Percentiles rank a stretch among this genome's conserved stretches.
These are phyloP conservation scores for Sminthurides aquaticus DNA, from an alignment of 2,888 invertebrate genomes.

Conservation along the genomic window DNA sequence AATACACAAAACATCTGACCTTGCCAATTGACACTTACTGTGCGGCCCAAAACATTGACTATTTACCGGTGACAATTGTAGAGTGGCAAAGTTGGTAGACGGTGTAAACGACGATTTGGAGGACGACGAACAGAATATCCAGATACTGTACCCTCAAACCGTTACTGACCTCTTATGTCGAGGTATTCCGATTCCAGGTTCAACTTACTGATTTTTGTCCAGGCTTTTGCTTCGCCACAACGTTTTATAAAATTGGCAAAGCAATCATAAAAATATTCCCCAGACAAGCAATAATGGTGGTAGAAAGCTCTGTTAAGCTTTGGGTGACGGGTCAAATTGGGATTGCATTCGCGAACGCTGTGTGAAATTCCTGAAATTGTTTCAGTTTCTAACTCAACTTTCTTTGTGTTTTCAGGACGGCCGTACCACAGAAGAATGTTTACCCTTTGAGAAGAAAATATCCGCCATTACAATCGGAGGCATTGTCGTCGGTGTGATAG, in stretches of 20 bases:
- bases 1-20: not conserved
- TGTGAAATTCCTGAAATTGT: too few species aligned
- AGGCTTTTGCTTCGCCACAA: too few species aligned
- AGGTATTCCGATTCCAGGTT: too few species aligned
- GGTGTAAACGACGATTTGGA: not conserved
- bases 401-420: not conserved
- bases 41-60: too few species aligned
- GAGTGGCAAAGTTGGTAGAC: not conserved
- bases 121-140: not conserved
- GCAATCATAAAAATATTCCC: not conserved
- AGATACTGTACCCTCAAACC: not conserved
- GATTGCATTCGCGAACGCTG: too few species aligned
- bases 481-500: not conserved
- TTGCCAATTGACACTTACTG: not conserved
- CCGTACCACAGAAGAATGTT: not conserved
- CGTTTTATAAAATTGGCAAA: not conserved
- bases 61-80: not conserved
- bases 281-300: too few species aligned
- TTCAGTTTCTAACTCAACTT: not conserved
- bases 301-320: too few species aligned
- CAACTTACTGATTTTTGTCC: too few species aligned
- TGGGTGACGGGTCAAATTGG: too few species aligned
- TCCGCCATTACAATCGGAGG: not conserved
- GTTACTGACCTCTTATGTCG: not conserved
- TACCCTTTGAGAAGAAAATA: not conserved